Base-by-base conservation (phyloP, 1,140 invertebrate genomes). In the Tetramorium alpestre region DNA sequence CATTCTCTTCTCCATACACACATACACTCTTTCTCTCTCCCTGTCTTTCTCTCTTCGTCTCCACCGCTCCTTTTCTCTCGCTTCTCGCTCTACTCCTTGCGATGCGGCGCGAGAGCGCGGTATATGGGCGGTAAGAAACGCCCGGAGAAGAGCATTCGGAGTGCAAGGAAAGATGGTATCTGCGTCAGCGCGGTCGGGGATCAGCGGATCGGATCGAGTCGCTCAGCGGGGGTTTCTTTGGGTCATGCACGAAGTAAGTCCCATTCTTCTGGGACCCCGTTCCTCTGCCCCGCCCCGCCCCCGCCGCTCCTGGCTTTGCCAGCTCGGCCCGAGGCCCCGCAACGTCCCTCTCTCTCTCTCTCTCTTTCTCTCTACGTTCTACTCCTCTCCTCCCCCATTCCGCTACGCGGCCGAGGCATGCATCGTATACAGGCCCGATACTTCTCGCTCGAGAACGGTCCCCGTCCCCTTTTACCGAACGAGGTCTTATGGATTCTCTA, bases 191-290 rank as follows among this genome's bases (percentile, higher is more conserved):
- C 93, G 92, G 93, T 93, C 92, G 93, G 93, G 92, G 93, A 93
- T 93, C 93, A 93, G 92, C 92, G 89, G 93, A 93, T 93, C 92
- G 92, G 92, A 93, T 93, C 93, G 93, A 93, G 93, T 93, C 92
- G 91, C 93, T 89, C 93, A 93, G 93, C 93, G 90, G 93, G 93
- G 92, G 93, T 93, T 93, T 93, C 93, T 92, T 92, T 93, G 92
- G 93, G 93, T 93, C 93, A 93, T 93, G 93, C 93, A 93, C 93
- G 92, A 93, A 93, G 92, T 93, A 90, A 93, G 93, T 93, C 90
- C 92, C 93, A 93, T 93, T 93, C 93, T 93, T 93, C 90, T 91
- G 87, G 58, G 47, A 60, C 78, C 80, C 80, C 88, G 70, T 58
- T 73, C 87, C 56, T 28, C 22, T 13, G 38, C 81, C 41, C 11